phyloP scores from a whole-genome alignment of 1,140 invertebrate genomes.

The Trichonephila inaurata region DNA sequence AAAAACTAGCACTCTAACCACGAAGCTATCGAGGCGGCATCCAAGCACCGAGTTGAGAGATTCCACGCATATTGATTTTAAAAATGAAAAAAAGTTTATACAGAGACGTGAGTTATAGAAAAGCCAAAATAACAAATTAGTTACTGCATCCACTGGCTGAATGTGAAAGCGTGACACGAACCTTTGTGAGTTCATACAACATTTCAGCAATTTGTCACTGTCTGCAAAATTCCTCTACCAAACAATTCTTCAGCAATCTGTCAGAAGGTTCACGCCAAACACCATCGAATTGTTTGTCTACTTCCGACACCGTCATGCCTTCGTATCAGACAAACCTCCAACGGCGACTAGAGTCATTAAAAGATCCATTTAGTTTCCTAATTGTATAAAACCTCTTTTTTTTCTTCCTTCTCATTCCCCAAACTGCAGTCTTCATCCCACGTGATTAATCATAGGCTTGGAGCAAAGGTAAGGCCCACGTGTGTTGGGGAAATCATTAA shows the following conservation, averaged over 20 bases:
- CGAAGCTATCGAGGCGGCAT: no score
- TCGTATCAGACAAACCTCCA: not conserved
- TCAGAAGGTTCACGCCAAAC: not conserved
- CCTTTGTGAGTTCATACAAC: not conserved
- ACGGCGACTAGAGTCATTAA: not conserved
- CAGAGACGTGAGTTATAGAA: no score
- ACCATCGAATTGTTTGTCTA: not conserved
- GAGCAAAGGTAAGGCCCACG: not conserved
- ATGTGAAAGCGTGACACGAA: not conserved
- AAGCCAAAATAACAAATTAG: no score
- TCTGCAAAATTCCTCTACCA: not conserved
- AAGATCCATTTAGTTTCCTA: conserved; percentile 20
- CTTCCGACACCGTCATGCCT: not conserved
- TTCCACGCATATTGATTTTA: no score
- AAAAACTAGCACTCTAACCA: no score
- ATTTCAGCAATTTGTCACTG: not conserved
- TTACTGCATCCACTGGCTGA: not conserved
- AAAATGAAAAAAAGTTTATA: no score
- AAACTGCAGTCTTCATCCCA: not conserved
- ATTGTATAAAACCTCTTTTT: conserved; percentile 3
- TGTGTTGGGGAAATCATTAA: conserved; percentile 40
- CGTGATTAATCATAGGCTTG: not conserved
- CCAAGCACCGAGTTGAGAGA: no score
- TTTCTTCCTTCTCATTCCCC: not conserved
- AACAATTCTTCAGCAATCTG: not conserved